Evolutionary conservation across 2,797 vertebrate species (phyloP), one percentile per base, ranked within the genome.

Genomic region (Orientallactaga sibirica): DNA sequence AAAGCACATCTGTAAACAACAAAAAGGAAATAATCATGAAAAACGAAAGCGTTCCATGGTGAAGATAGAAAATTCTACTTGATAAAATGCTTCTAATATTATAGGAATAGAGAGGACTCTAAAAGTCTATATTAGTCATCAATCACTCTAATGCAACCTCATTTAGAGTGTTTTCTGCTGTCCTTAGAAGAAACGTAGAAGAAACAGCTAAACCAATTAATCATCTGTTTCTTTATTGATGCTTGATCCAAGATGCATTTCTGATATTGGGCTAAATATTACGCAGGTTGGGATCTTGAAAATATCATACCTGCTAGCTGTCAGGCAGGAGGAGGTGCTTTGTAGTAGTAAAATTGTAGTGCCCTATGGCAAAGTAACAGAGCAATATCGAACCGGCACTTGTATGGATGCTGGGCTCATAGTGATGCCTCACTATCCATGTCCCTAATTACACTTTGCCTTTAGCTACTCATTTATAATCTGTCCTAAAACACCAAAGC

Each of bases 381-480:
- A 27, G n/a, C 73, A 25, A 55, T 9, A 55, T 33, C 91, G 68
- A 94, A 62, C 41, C 66, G 87, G 84, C 87, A 79, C 78, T 80
- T 67, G 20, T 11, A 12, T 70, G 27, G 66, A 52, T 64, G 77
- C 84, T 92, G 66, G 33, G 70, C 73, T 87, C 74, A 48, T 2
- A 7, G 68, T 12, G n/a, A 16, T 90, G 92, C 90, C 76, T 93
- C 48, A 37, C 64, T 92, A 37, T 75, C 82, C 61, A 93, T 68
- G 67, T 90, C 76, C 83, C 92, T 92, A 84, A 94, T 95, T 91
- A 92, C 37, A 92, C 68, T 90, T 90, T 86, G 92, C 92, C 92
- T 90, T 92, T 92, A 95, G 92, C 92, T 96, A 78, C 37, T 95
- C 93, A 90, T 96, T 96, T 95, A 94, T 94, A 94, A 92, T 93